A percentile compares a stretch with the other conserved stretches of the same genome.
Conservation (phyloP, 2,888 invertebrate species). For the Phrixothrix hirtus region DNA sequence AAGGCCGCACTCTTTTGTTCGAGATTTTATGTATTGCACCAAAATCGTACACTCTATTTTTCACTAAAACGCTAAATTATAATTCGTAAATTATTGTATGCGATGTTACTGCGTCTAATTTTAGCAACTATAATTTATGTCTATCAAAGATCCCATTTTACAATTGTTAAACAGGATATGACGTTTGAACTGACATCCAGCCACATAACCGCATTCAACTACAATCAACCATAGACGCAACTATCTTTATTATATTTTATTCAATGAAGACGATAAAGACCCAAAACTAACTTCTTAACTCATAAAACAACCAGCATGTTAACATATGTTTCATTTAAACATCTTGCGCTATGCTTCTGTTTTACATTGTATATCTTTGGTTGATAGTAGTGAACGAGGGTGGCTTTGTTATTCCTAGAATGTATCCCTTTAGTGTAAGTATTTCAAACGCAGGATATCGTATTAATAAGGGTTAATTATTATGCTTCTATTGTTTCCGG, state of each 20-base stretch:
- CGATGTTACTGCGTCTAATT: too few relatives aligned
- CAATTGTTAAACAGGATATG: slow-evolving; percentile 40
- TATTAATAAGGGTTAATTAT: neutral
- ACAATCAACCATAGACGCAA: slow-evolving; percentile 2
- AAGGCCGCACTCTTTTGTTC: too few relatives aligned
- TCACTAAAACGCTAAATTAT: neutral
- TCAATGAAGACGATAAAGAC: slow-evolving; percentile 21
- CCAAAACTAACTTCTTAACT: slow-evolving; percentile 1
- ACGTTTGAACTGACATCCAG: slow-evolving; percentile 30
- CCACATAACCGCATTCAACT: slow-evolving; percentile 15
- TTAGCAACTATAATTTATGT: slow-evolving; percentile 18
- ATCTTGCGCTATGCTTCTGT: neutral
- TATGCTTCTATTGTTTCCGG: too few relatives aligned
- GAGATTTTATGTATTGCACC: too few relatives aligned
- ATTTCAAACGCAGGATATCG: neutral
- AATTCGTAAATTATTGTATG: neutral
- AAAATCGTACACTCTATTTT: neutral
- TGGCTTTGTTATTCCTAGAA: neutral
- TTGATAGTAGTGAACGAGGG: neutral
- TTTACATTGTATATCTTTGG: neutral
- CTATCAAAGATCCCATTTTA: slow-evolving; percentile 24
- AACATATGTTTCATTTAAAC: neutral
- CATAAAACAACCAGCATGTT: slow-evolving; percentile 1
- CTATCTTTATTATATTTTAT: slow-evolving; percentile 8
- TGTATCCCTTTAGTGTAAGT: neutral